These are phyloP conservation scores for Gymnorhina tibicen DNA, from an alignment of 2,113 vertebrate species.

Conservation along the genomic window DNA sequence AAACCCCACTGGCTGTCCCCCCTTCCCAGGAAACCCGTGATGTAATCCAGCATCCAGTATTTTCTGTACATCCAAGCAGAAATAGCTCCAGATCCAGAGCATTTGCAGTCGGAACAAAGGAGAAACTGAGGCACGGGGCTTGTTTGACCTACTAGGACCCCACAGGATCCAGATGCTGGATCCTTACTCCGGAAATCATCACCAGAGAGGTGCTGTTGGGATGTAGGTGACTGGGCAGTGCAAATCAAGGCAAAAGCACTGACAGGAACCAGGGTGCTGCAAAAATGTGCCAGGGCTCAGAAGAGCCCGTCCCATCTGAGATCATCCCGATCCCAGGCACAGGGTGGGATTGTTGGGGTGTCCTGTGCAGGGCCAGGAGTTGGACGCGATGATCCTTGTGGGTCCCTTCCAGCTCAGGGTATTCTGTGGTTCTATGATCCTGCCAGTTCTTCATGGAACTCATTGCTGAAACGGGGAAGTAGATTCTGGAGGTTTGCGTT, in stretches of 20 bases:
- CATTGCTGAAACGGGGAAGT: neutral
- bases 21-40: fast-evolving
- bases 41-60: neutral
- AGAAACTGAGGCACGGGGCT: neutral
- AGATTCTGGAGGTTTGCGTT: fast-evolving
- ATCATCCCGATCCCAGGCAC: fast-evolving
- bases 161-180: neutral
- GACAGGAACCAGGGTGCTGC: neutral
- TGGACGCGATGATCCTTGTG: neutral
- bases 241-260: neutral
- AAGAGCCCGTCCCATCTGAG: fast-evolving
- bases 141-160: neutral
- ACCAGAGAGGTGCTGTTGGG: neutral
- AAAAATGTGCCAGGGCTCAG: neutral
- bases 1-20: neutral
- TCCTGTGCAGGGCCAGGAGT: neutral
- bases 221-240: neutral
- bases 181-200: neutral
- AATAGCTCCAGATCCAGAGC: neutral
- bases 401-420: neutral
- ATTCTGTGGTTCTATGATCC: fast-evolving
- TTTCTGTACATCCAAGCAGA: neutral
- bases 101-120: neutral
- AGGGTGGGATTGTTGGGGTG: neutral
- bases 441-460: neutral